Conservation (phyloP, 2,797 vertebrate species). For the Chaetodon trifasciatus region DNA sequence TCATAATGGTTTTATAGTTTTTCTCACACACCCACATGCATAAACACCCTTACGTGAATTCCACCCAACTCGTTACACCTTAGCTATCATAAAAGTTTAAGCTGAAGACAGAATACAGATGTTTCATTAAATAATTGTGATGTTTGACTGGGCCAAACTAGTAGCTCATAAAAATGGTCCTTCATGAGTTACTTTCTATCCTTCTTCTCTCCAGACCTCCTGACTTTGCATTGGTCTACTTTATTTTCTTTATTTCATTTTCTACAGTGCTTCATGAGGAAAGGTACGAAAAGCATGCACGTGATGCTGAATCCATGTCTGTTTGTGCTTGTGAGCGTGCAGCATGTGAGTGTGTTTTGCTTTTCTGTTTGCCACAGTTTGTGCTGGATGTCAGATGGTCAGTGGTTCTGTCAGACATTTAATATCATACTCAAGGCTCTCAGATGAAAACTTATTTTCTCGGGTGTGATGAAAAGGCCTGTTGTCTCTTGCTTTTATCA, state of each 20-base stretch:
- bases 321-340: constrained; percentile 6
- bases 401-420: constrained; percentile 58
- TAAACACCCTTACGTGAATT: background rate
- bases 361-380: constrained; percentile 41
- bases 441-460: constrained; percentile 67
- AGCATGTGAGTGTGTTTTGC: constrained; percentile 22
- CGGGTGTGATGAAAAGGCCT: constrained; percentile 68
- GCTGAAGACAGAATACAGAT: constrained; percentile 8
- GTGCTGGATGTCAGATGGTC: constrained; percentile 56
- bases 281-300: background rate
- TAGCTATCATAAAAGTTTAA: background rate
- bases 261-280: background rate
- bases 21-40: constrained; percentile 2
- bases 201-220: constrained; percentile 1
- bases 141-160: constrained; percentile 9
- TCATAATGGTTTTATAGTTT: constrained; percentile 11
- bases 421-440: constrained; percentile 72
- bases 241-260: background rate
- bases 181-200: constrained; percentile 1
- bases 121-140: constrained; percentile 6
- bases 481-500: constrained; percentile 77
- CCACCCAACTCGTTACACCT: background rate
- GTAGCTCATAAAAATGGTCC: constrained; percentile 7
- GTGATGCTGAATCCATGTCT: constrained; percentile 15
- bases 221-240: background rate